Percentiles rank a stretch among this genome's conserved stretches.
Conservation (phyloP, 2,113 vertebrate species). For the Eudyptes chrysolophus region DNA sequence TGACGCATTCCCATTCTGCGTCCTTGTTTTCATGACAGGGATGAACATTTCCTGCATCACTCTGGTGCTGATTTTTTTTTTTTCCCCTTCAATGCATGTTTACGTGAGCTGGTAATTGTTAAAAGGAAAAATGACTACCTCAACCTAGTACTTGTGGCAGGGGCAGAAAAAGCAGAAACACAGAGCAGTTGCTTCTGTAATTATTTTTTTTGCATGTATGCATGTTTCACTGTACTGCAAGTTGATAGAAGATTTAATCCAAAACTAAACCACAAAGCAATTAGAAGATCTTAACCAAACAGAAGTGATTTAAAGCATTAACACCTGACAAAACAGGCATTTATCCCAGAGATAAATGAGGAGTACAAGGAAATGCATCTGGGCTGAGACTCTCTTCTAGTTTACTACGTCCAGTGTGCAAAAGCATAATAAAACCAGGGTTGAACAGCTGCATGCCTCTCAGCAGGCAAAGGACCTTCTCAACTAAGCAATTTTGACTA, state of each 20-base stretch:
- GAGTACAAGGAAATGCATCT: neutral
- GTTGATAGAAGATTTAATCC: neutral
- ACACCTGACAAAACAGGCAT: neutral
- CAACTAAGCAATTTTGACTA: neutral
- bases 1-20: neutral
- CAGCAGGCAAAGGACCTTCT: neutral
- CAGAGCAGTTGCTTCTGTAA: neutral
- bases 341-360: neutral
- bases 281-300: neutral
- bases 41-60: neutral
- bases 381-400: neutral
- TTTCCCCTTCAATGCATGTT: neutral
- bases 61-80: neutral
- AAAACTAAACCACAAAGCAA: neutral
- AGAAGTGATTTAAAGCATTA: neutral
- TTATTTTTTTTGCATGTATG: neutral
- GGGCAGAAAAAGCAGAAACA: neutral
- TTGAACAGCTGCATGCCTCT: neutral
- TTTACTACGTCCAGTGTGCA: rapidly evolving
- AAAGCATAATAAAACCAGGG: neutral
- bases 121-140: neutral
- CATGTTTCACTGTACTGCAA: neutral
- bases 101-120: neutral
- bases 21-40: neutral
- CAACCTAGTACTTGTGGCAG: neutral